Evolutionary conservation across 2,888 invertebrate genomes (phyloP).

Genomic region (Hirtodrosophila histrioides): DNA sequence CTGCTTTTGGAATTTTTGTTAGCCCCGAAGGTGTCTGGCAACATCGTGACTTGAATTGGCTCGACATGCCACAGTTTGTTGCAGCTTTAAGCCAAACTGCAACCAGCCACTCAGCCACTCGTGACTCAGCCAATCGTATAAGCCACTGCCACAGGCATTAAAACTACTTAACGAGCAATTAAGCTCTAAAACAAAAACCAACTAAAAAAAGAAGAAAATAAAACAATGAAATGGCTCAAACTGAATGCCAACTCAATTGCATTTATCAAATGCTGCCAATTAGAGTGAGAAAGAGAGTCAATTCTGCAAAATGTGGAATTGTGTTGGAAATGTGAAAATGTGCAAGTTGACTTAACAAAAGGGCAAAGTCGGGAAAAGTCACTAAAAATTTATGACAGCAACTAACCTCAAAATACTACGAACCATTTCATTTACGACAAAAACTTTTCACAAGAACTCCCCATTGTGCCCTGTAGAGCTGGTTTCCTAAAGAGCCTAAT

Average conservation of each 20-base stretch:
- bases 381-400: slow-evolving; percentile 75
- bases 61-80: slow-evolving; percentile 43
- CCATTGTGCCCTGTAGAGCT: background rate
- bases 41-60: slow-evolving; percentile 26
- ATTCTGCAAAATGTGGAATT: slow-evolving; percentile 11
- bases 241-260: slow-evolving; percentile 59
- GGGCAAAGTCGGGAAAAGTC: slow-evolving; percentile 35
- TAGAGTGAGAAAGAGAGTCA: slow-evolving; percentile 38
- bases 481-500: background rate
- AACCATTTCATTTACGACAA: slow-evolving; percentile 64
- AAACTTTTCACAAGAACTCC: slow-evolving; percentile 33
- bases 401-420: slow-evolving; percentile 66
- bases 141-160: slow-evolving; percentile 34
- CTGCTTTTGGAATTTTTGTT: slow-evolving; percentile 27
- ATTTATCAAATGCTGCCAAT: slow-evolving; percentile 76
- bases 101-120: background rate
- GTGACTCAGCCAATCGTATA: slow-evolving; percentile 15
- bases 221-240: slow-evolving; percentile 23
- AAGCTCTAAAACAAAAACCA: slow-evolving; percentile 41
- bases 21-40: slow-evolving; percentile 28
- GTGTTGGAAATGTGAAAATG: slow-evolving; percentile 6
- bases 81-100: slow-evolving; percentile 33
- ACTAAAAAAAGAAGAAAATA: slow-evolving; percentile 14
- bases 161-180: slow-evolving; percentile 73
- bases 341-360: slow-evolving; percentile 19